Percentiles rank a stretch among this genome's conserved stretches.
Conservation (phyloP, 1,140 invertebrate genomes). For the Apis mellifera region DNA sequence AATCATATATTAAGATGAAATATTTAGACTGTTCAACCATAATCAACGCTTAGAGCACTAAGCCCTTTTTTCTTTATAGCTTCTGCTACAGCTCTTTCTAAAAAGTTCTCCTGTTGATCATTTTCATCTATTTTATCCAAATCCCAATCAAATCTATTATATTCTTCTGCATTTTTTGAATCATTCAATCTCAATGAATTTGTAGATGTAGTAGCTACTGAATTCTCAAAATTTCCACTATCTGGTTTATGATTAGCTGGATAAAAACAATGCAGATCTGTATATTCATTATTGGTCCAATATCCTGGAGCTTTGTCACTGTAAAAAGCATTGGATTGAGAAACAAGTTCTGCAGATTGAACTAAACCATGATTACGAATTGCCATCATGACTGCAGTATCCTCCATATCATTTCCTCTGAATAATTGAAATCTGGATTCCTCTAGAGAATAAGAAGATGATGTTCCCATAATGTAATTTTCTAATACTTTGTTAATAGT, state of each 20-base stretch:
- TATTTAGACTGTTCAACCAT: slow-evolving; percentile 72
- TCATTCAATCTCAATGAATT: slow-evolving; percentile 47
- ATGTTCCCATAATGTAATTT: slow-evolving; percentile 82
- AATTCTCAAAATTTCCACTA: slow-evolving; percentile 14
- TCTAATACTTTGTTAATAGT: slow-evolving; percentile 87
- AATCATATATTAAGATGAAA: slow-evolving; percentile 37
- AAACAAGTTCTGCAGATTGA: slow-evolving; percentile 80
- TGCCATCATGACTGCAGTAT: slow-evolving; percentile 84
- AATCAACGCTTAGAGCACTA: slow-evolving; percentile 81
- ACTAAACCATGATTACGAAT: slow-evolving; percentile 76
- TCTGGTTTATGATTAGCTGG: slow-evolving; percentile 25
- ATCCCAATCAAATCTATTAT: slow-evolving; percentile 51
- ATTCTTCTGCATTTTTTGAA: slow-evolving; percentile 45
- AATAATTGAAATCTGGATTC: slow-evolving; percentile 81
- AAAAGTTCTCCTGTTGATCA: slow-evolving; percentile 81
- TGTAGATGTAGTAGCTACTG: slow-evolving; percentile 54
- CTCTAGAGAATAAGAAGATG: slow-evolving; percentile 72
- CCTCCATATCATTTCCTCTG: slow-evolving; percentile 82
- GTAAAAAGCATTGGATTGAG: slow-evolving; percentile 53
- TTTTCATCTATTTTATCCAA: slow-evolving; percentile 72
- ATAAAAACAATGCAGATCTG: slow-evolving; percentile 50
- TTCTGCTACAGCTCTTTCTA: slow-evolving; percentile 86
- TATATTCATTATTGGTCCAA: slow-evolving; percentile 42
- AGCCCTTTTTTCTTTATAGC: slow-evolving; percentile 88
- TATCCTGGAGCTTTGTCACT: slow-evolving; percentile 31